Evolutionary conservation across 2,113 vertebrate species (phyloP), one percentile per base, ranked within the genome.

Genomic region (Muntiacus muntjak): DNA sequence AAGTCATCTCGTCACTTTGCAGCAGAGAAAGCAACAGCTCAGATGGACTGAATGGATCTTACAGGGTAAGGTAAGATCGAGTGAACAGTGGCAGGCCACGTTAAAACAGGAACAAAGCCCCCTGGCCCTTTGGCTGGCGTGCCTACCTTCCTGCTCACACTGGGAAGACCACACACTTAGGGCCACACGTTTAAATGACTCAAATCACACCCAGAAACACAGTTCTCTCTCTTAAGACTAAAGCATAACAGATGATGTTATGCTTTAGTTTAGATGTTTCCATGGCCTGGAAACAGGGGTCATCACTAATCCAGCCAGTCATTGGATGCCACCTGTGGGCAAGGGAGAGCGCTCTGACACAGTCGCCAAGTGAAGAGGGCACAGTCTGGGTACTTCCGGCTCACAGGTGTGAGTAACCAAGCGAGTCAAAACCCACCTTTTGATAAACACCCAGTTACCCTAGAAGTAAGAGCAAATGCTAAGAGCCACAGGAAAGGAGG

Each of bases 21-120:
- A 52, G 33, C 55, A 60, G 13, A 62, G 43, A 78, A 89, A 81
- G 71, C 9, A 0, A 64, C 58, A 50, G 43, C 19, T 36, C 7
- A 40, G 57, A 71, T 55, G 33, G 52, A 55, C 19, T 40, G 58
- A n/a, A 47, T 2, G 5, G 43, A 52, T 21, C 79, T 60, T 21
- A 23, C 12, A 64, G 50, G 78, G 50, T 4, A 28, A 9, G 4
- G 14, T 5, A 36, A 47, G n/a, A 55, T 14, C 64, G 30, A 58
- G 23, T 2, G 6, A 21, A 16, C 6, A 47, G 71, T 1, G 30
- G 55, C 55, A 25, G 25, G 25, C 40, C 40, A 50, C 0, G 0
- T 6, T 21, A 4, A 33, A n/a, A 14, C 1, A 8, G 52, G 40
- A 7, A 12, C 58, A 1, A 55, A 40, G 1, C 50, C 5, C 11